These are phyloP conservation scores for Xestoiulus laeticollis DNA, from an alignment of 2,888 invertebrate genomes.

Conservation along the genomic window DNA sequence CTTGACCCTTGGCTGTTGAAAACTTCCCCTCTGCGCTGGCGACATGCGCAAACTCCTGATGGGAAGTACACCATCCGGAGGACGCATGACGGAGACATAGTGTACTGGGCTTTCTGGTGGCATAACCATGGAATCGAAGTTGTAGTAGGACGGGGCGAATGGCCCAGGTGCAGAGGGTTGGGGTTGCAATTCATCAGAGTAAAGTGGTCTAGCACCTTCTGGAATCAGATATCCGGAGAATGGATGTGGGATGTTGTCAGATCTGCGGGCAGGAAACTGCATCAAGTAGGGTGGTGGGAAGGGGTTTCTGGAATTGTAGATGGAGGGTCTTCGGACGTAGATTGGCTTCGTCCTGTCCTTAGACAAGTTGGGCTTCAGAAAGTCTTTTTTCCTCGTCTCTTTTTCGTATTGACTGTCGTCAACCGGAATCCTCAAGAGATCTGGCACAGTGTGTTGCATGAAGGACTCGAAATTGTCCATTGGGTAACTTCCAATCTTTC, in stretches of 20 bases:
- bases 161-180: neutral
- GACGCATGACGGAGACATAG: conserved; percentile 48
- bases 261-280: conserved; percentile 28
- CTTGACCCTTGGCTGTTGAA: conserved; percentile 31
- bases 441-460: neutral
- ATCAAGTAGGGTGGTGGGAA: conserved; percentile 25
- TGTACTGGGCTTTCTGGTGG: conserved; percentile 50
- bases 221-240: conserved; percentile 30
- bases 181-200: neutral
- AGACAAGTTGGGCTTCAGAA: neutral
- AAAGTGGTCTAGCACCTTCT: neutral
- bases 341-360: neutral
- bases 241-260: neutral
- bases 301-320: neutral
- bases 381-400: neutral
- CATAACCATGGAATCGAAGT: neutral
- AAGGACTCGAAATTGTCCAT: conserved; percentile 9
- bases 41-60: conserved; percentile 44
- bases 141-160: neutral
- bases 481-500: conserved; percentile 14
- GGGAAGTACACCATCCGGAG: conserved; percentile 52
- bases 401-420: neutral
- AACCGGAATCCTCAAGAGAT: neutral
- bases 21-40: neutral
- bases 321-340: neutral